Base-by-base conservation (phyloP, 2,797 vertebrate species). In the Lutjanus argentimaculatus region DNA sequence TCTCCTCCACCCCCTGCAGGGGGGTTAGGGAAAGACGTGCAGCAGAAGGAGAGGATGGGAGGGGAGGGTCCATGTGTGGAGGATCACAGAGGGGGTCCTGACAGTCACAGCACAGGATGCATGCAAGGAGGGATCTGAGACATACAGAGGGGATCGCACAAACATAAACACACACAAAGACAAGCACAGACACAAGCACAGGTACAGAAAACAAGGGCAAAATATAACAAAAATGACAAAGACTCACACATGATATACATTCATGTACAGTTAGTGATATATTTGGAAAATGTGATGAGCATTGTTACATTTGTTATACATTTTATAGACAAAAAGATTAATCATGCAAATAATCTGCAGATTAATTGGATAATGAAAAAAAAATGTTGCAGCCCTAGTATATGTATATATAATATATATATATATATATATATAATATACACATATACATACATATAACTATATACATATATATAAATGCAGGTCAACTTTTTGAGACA, bases 111-210 rank as follows among this genome's bases (percentile, higher is more conserved):
- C 92, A 95, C 84, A 89, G 83, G 88, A 95, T 22, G 84, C 93
- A 95, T 94, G 95, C 94, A 94, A 95, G 90, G 78, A 95, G 78
- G 85, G 91, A 88, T 94, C 94, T 95, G 87, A 91, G 90, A 91
- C 89, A 92, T 87, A 94, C 88, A 85, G 46, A 80, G 63, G 71
- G 77, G 53, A 84, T 52, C 1, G 16, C 69, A 86, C 69, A 84
- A 17, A 82, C 73, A 69, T 36, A 30, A 69, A 56, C 74, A 92
- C 63, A 91, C 73, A 69, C 22, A 30, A 69, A 56, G 72, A 92
- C 63, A 91, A 22, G 30, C 22, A 30, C 64, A 17, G 6, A 4
- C 21, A 65, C 64, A 25, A 1, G 2, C 21, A 65, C 45, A 75
- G 7, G 58, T 57, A 92, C 71, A 88, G n/a, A 82, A 62, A 77